Percentiles rank a stretch among this genome's conserved stretches.
Conservation (phyloP, 2,113 vertebrate genomes). For the Dolichotis patagonum region DNA sequence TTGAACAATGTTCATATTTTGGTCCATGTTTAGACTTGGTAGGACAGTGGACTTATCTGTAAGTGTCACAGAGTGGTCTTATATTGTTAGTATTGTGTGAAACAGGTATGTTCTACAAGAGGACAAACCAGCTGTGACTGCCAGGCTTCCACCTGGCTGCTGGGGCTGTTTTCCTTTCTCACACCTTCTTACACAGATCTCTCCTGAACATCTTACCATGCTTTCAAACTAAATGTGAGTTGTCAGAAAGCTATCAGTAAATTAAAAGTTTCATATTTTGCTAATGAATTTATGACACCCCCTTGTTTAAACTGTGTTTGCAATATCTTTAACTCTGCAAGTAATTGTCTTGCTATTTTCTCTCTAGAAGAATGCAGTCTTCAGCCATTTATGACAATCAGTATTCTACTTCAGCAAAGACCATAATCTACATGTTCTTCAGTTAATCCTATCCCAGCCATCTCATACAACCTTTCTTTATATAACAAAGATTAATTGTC, state of each 20-base stretch:
- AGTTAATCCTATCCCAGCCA: not conserved
- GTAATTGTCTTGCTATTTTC: not conserved
- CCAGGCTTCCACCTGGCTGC: not conserved
- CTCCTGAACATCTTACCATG: not conserved
- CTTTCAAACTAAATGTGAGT: not conserved
- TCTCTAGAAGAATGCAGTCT: conserved; percentile 27
- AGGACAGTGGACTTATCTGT: not conserved
- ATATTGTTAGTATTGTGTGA: not conserved
- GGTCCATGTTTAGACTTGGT: not conserved
- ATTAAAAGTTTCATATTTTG: not conserved
- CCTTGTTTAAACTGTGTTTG: not conserved
- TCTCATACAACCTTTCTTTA: not conserved
- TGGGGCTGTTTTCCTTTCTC: not conserved
- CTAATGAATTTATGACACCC: conserved; percentile 6
- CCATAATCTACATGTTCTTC: not conserved
- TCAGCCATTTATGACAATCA: conserved; percentile 13
- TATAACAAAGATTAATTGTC: not conserved
- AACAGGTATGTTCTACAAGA: not conserved
- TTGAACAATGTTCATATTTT: not conserved
- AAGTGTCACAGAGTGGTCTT: not conserved
- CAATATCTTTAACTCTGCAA: conserved; percentile 52
- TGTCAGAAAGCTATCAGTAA: not conserved
- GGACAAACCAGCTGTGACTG: not conserved
- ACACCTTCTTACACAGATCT: not conserved
- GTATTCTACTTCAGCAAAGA: conserved; percentile 16